These are phyloP conservation scores for Poeciliopsis presidionis DNA, from an alignment of 2,797 vertebrate genomes.

Conservation along the genomic window DNA sequence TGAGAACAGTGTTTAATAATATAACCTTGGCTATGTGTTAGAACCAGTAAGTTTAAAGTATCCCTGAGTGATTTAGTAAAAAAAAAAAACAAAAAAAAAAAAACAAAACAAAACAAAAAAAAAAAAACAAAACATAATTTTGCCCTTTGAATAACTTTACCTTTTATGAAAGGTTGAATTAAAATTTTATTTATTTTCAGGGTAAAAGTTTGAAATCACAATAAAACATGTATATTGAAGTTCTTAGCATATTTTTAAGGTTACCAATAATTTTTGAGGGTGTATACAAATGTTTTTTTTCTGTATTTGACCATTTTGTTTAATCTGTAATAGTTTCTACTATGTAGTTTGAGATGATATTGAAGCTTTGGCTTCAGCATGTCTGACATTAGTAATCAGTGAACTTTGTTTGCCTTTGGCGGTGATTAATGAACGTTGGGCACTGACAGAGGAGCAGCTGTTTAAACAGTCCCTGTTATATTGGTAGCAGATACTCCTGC, in stretches of 20 bases:
- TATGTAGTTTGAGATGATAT: not conserved
- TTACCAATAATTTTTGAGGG: not conserved
- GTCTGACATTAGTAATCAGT: not conserved
- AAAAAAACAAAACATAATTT: not conserved
- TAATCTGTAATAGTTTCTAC: not conserved
- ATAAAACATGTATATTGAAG: not conserved
- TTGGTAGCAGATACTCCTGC: not conserved
- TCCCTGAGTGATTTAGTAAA: not conserved
- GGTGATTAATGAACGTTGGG: not conserved
- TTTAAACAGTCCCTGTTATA: not conserved
- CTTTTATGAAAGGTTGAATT: not conserved
- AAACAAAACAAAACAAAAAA: too few relatives aligned
- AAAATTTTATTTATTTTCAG: not conserved
- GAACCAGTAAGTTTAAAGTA: not conserved
- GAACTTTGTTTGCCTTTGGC: not conserved
- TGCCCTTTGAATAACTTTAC: not conserved
- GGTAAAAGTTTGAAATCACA: not conserved
- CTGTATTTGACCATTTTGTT: not conserved
- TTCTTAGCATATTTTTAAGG: not conserved
- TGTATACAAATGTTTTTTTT: not conserved
- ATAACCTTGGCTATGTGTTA: not conserved
- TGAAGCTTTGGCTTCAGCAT: not conserved
- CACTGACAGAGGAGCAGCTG: not conserved
- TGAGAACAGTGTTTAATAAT: not conserved
- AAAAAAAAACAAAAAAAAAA: not conserved